Evolutionary conservation across 2,797 vertebrate genomes (phyloP), one percentile per base, ranked within the genome.

Genomic region (Phoxinus dragarum): DNA sequence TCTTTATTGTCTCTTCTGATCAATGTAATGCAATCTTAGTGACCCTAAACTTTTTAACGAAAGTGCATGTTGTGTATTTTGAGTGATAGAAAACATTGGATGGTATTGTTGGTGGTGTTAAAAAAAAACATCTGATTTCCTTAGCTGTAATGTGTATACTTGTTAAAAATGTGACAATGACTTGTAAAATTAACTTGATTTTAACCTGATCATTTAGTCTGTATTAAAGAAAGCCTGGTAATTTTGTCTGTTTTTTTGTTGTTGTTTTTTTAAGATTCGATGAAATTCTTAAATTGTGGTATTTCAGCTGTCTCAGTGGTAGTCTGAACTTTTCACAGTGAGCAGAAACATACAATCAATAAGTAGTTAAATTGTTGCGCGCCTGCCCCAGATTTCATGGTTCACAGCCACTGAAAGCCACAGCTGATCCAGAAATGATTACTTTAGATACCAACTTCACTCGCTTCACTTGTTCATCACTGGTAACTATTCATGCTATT

Each of bases 381-480:
- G 56, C 89, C 90, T 90, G 77, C 81, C 71, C 75, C 89, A 81
- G 81, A 85, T 92, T 94, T 94, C 94, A 94, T 85, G 93, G 93
- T 93, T 94, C 93, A 92, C 75, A 85, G 92, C 73, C 68, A 27
- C 61, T 88, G 89, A 92, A 91, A 91, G 91, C 91, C 90, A 84
- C 94, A 94, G 92, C 92, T 94, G 93, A 94, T 95, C 92, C 94
- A 92, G 90, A 90, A 92, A 86, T 31, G 87, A 95, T 94, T 92
- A 90, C 93, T 92, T 92, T 92, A 92, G 92, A 93, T 89, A 84
- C 69, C 80, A 69, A 78, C 69, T 75, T 67, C 67, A 42, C 81
- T 76, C 47, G 72, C 80, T 84, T 68, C 80, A 87, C 82, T 84
- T 77, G 86, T 59, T 86, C 49, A 72, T 52, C 77, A 56, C 54